Evolutionary conservation across 2,888 invertebrate genomes (phyloP).

Genomic region (Acrobasis consociella): DNA sequence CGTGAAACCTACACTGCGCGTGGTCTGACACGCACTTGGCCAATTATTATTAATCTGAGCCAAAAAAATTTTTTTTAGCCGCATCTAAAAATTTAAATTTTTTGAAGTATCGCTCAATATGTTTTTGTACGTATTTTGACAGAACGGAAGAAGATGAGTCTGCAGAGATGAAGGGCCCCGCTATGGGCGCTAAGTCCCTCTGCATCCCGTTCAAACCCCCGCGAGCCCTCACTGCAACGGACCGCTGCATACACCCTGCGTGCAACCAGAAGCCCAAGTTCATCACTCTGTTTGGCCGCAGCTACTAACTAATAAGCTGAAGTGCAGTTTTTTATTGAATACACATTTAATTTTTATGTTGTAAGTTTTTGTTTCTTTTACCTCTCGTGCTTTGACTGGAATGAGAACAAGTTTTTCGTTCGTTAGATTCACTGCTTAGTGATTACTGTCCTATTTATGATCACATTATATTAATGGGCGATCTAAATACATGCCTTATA

Average conservation of each 20-base stretch:
- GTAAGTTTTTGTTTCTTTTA: background rate
- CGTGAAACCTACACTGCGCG: too few relatives aligned
- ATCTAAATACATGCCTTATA: too few relatives aligned
- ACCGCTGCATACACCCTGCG: constrained; percentile 93
- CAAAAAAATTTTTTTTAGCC: too few relatives aligned
- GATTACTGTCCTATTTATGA: too few relatives aligned
- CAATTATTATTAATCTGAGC: too few relatives aligned
- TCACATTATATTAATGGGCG: too few relatives aligned
- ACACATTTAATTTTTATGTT: constrained; percentile 8
- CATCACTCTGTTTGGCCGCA: constrained; percentile 97
- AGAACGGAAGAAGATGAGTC: constrained; percentile 84
- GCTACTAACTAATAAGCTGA: constrained; percentile 83
- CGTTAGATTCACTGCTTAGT: too few relatives aligned
- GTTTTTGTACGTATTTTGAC: constrained; percentile 23
- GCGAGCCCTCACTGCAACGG: constrained; percentile 78
- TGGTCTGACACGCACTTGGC: too few relatives aligned
- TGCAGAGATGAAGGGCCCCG: constrained; percentile 90
- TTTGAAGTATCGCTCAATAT: too few relatives aligned
- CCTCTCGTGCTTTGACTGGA: background rate
- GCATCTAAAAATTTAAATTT: too few relatives aligned
- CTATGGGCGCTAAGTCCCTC: constrained; percentile 99
- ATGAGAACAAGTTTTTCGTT: too few relatives aligned
- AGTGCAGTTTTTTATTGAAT: background rate
- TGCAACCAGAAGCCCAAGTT: constrained; percentile 91
- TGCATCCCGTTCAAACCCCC: constrained; percentile 98